Evolutionary conservation across 2,888 invertebrate species (phyloP), one percentile per base, ranked within the genome.

Genomic region (Zele albiditarsus): DNA sequence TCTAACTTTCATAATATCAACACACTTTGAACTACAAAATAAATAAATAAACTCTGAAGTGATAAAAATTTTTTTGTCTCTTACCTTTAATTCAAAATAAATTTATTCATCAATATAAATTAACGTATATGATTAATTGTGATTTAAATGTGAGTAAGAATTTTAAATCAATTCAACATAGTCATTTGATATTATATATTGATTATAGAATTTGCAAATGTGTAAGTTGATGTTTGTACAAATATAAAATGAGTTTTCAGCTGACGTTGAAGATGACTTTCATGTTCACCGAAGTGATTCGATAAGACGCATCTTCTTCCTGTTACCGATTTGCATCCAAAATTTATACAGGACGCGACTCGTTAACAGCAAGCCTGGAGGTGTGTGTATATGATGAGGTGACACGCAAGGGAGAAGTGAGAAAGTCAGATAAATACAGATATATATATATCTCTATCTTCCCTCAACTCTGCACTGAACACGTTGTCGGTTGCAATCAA

Each of bases 271-370:
- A 23, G 67, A 67, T 71, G 62, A 75, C 53, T 49, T 28, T 58
- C 27, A 53, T 68, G 68, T 71, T 60, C 62, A 71, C 58, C 38
- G 38, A 67, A 31, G 62, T n/a, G 33, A 75, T 75, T 53, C 25
- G 67, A 68, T 75, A 75, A 75, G 75, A 71, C 67, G 71, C 49
- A 67, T 68, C 67, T 67, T 58, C 73, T 49, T 58, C 33, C 49
- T 28, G 57, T 20, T 12, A 25, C 20, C 42, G 67, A 75, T 75
- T 75, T 75, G 63, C 75, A 75, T 75, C 68, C 38, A 6, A 75
- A 75, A 75, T 75, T 75, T 75, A 71, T 75, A 75, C 75, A 72
- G 68, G 75, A 71, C 49, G 71, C 53, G 28, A 62, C 75, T 75
- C 71, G 75, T 75, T 75, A 75, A 75, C 71, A 72, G 71, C 60